phyloP scores from a whole-genome alignment of 2,888 invertebrate genomes.

The Dicycla oo region DNA sequence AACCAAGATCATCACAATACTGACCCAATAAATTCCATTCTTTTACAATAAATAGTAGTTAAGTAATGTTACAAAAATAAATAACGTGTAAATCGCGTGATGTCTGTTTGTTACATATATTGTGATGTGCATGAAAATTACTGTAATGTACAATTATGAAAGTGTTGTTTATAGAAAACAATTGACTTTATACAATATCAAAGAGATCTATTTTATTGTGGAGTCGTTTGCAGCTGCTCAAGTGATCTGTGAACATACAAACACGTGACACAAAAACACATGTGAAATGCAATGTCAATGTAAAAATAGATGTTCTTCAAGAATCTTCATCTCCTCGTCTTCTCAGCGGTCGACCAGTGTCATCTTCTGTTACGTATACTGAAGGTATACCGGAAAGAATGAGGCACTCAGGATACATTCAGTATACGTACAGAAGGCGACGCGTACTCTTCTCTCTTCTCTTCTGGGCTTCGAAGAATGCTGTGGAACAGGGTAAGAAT shows the following conservation, averaged over 20 bases:
- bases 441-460: constrained; percentile 87
- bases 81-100: constrained; percentile 9
- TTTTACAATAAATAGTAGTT: constrained; percentile 4
- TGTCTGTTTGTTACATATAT: constrained; percentile 7
- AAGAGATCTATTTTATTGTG: constrained; percentile 4
- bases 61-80: constrained; percentile 10
- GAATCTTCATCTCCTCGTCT: constrained; percentile 64
- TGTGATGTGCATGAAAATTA: constrained; percentile 2
- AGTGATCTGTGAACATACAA: constrained; percentile 47
- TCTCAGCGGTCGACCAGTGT: constrained; percentile 92
- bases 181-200: constrained; percentile 5
- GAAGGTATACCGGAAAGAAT: constrained; percentile 99
- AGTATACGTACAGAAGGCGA: constrained; percentile 99
- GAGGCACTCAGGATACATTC: constrained; percentile 99
- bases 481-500: constrained; percentile 58
- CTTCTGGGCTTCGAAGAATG: constrained; percentile 68
- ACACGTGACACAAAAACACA: constrained; percentile 29
- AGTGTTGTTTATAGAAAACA: constrained; percentile 5
- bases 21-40: constrained; percentile 4
- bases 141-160: neutral
- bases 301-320: constrained; percentile 53
- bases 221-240: constrained; percentile 14
- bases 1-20: neutral
- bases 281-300: constrained; percentile 27
- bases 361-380: constrained; percentile 99